phyloP scores from a whole-genome alignment of 2,113 vertebrate species.

The Sus scrofa region DNA sequence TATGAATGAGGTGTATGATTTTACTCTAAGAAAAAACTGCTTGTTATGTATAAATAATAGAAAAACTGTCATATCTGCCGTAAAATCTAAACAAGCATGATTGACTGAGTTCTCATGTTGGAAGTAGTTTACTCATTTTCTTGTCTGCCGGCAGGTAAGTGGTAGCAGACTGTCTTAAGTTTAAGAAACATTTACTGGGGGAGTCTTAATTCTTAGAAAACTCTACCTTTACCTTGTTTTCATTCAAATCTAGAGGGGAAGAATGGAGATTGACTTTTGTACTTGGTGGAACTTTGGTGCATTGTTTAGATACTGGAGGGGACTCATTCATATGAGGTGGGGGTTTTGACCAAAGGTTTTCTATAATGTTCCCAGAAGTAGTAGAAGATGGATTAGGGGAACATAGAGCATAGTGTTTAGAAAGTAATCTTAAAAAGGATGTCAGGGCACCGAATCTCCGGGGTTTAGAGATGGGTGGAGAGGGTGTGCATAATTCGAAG shows the following conservation, averaged over 20 bases:
- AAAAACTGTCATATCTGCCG: not conserved
- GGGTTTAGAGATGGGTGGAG: not conserved
- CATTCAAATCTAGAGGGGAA: not conserved
- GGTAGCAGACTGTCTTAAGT: not conserved
- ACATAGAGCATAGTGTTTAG: not conserved
- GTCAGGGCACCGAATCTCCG: not conserved
- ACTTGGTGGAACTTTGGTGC: not conserved
- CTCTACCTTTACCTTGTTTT: not conserved
- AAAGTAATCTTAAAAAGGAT: slow-evolving; percentile 1
- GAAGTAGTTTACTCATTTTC: slow-evolving; percentile 19
- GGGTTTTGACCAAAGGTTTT: not conserved
- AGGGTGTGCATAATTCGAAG: not conserved
- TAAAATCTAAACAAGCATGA: not conserved
- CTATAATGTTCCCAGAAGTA: slow-evolving; percentile 26
- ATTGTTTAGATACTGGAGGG: slow-evolving; percentile 29
- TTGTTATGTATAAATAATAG: not conserved
- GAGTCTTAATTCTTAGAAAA: not conserved
- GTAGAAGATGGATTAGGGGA: not conserved
- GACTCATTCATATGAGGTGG: not conserved
- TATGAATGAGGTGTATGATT: not conserved
- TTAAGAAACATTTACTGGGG: slow-evolving; percentile 16
- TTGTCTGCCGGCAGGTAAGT: not conserved
- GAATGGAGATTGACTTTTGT: not conserved
- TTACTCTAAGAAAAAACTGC: slow-evolving; percentile 4
- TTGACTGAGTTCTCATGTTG: not conserved